Conservation (phyloP, 2,888 invertebrate genomes). For the Limnephilus auricula region DNA sequence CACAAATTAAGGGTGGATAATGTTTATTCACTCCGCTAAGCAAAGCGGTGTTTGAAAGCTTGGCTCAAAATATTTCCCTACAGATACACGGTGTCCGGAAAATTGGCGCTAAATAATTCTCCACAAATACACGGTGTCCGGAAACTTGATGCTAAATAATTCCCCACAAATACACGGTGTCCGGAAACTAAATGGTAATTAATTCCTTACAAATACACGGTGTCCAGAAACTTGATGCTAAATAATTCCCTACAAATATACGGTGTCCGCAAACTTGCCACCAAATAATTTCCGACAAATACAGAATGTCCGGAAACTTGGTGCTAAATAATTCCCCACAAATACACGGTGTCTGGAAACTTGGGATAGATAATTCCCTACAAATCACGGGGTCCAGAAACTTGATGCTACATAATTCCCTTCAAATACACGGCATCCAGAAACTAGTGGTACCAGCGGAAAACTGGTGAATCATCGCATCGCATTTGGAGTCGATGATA, state of each 20-base stretch:
- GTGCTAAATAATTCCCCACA: neutral
- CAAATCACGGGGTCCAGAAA: neutral
- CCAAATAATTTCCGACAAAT: neutral
- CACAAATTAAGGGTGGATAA: slow-evolving; percentile 47
- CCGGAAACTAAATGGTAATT: no score
- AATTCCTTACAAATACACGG: no score
- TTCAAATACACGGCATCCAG: neutral
- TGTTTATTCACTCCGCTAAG: slow-evolving; percentile 53
- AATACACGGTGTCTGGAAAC: neutral
- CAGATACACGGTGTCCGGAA: neutral
- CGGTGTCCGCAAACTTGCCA: neutral
- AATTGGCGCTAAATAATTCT: no score
- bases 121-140: no score
- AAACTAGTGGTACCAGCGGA: no score
- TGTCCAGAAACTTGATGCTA: neutral
- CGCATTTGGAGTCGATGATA: no score
- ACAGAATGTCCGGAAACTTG: neutral
- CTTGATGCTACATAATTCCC: neutral
- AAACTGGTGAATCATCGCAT: no score
- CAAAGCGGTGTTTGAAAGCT: neutral
- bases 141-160: no score
- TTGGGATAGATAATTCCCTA: neutral
- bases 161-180: no score
- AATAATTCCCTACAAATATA: neutral
- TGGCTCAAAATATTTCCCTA: neutral